Percentiles rank a stretch among this genome's conserved stretches.
Evolutionary conservation across 64 coral and sea anemone species (phyloP).

Genomic region (Actinia equina): DNA sequence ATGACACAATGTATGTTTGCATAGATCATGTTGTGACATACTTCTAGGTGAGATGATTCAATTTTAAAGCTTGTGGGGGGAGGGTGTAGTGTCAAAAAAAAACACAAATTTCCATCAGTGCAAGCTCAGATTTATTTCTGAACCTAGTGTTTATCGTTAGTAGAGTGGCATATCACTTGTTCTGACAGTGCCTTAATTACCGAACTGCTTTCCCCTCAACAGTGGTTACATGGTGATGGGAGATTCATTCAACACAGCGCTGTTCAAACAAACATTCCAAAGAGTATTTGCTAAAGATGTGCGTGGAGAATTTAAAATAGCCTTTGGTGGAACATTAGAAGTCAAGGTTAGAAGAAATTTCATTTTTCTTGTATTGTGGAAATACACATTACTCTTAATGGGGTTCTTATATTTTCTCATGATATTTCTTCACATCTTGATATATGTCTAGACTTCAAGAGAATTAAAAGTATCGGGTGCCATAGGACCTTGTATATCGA

Average conservation of each 20-base stretch:
- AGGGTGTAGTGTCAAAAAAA: no score
- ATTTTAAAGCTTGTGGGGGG: no score
- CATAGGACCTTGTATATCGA: conserved; percentile 93
- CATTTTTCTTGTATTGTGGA: no score
- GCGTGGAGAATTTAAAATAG: conserved; percentile 96
- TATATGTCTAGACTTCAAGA: conserved; percentile 74
- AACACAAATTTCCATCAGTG: no score
- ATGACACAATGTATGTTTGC: no score
- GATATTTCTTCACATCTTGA: not conserved
- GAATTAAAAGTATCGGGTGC: conserved; percentile 88
- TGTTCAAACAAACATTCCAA: conserved; percentile 98
- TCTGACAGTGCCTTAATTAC: not conserved
- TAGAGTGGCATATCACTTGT: not conserved
- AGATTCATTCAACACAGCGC: conserved; percentile 97
- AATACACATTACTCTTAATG: no score
- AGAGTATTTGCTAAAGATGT: conserved; percentile 97
- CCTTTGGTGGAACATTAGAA: conserved; percentile 94
- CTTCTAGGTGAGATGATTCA: no score
- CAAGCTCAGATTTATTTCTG: no score
- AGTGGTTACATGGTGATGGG: conserved; percentile 99
- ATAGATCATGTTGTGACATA: no score
- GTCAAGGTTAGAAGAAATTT: conserved; percentile 61
- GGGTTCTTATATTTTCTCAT: not conserved
- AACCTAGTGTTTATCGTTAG: no score
- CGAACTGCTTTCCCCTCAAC: no score